Base-by-base conservation (phyloP, 2,888 invertebrate species). In the Drosophila prolongata region DNA sequence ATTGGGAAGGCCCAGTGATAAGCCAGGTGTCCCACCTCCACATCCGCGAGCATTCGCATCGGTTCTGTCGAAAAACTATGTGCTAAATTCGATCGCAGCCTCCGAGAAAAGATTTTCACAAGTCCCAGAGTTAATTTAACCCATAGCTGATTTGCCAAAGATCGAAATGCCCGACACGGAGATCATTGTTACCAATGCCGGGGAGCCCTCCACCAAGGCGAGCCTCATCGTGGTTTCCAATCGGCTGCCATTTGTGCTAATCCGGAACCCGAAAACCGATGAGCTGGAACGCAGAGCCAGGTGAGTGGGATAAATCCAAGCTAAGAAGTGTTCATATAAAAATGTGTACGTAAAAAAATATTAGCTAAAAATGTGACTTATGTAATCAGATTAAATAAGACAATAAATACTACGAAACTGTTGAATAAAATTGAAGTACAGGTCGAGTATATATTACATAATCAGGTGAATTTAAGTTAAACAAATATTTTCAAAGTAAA, bases 211-310 rank as follows among this genome's bases (percentile, higher is more conserved):
- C 27, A 84, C 89, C 6, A 95, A 94, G 86, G 95, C 95, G 81
- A 96, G 95, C 90, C 95, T 98, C 94, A 97, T 98, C 89, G 97
- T 98, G 80, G 97, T 98, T 69, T 97, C 98, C 78, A 98, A 98
- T 93, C 94, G 98, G 80, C 93, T 98, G 91, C 98, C 98, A 8
- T 98, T 98, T 93, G 96, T 97, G 75, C 93, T 98, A 73, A 95
- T 94, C 90, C 94, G 96, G 90, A 95, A 96, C 93, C 94, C 95
- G 58, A 93, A 94, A 83, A 95, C 95, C 67, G 95, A 95, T 49
- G 93, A 94, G 47, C 93, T 97, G 87, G 95, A 95, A 85, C 94
- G 98, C 76, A 96, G 96, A 92, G 96, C 97, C 90, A 97, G 97
- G 97, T 97, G 92, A 93, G 93, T 88, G 30, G 6, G n/a, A 14